Evolutionary conservation across 2,888 invertebrate genomes (phyloP).

Genomic region (Listrodromus nycthemerus): DNA sequence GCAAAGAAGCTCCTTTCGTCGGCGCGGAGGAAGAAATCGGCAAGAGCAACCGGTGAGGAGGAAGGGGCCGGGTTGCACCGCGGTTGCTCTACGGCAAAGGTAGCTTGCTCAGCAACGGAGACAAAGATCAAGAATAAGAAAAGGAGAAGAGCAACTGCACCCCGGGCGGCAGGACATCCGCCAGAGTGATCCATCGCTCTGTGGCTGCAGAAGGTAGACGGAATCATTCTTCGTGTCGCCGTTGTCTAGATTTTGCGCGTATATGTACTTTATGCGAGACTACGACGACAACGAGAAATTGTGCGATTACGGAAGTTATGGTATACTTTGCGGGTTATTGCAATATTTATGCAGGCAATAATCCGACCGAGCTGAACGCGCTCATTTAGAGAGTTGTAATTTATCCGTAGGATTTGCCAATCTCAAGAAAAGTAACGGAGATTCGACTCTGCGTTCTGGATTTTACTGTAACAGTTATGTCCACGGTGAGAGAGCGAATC

Average conservation of each 20-base stretch:
- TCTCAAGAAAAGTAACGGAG: not conserved
- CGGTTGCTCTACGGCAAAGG: conserved; percentile 28
- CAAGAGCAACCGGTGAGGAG: conserved; percentile 20
- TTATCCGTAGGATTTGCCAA: too few relatives aligned
- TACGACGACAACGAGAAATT: conserved; percentile 55
- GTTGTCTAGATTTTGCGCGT: conserved; percentile 23
- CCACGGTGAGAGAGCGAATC: not conserved
- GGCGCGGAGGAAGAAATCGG: conserved; percentile 29
- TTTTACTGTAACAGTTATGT: not conserved
- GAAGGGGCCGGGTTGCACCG: conserved; percentile 24
- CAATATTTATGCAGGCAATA: conserved; percentile 43
- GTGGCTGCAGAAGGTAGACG: conserved; percentile 38
- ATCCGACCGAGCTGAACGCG: not conserved
- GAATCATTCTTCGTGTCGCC: conserved; percentile 27
- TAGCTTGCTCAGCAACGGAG: conserved; percentile 44
- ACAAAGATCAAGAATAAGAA: conserved; percentile 62
- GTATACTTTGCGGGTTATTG: conserved; percentile 59
- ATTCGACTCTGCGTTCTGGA: not conserved
- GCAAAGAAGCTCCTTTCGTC: conserved; percentile 29
- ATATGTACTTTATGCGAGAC: conserved; percentile 12
- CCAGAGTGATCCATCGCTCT: conserved; percentile 73
- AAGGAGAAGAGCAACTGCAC: conserved; percentile 46
- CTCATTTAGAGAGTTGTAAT: too few relatives aligned
- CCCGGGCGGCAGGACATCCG: conserved; percentile 72
- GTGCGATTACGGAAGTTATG: conserved; percentile 66